These are phyloP conservation scores for Tyria jacobaeae DNA, from an alignment of 2,888 invertebrate species.

Conservation along the genomic window DNA sequence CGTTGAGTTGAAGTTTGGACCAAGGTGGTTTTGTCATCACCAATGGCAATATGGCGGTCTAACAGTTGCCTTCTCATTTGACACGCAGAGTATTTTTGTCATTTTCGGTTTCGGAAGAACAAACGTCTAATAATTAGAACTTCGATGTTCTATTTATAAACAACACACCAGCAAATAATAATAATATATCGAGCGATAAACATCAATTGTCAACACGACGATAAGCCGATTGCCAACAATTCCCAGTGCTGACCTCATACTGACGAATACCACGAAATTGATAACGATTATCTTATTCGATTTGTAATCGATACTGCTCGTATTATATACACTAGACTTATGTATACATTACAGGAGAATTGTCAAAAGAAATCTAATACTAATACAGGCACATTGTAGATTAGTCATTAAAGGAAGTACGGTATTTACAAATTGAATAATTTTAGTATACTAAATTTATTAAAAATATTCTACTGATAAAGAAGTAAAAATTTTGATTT, in stretches of 20 bases:
- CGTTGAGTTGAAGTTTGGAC: too few species aligned
- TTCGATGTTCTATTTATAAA: background rate
- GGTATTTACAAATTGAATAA: background rate
- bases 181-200: background rate
- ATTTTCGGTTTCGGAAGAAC: too few species aligned
- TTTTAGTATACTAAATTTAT: too few species aligned
- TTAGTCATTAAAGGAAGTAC: background rate
- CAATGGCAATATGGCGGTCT: too few species aligned
- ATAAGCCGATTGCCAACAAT: conserved; percentile 27
- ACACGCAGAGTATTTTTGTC: too few species aligned
- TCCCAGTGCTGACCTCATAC: conserved; percentile 29
- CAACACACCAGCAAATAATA: background rate
- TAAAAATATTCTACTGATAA: too few species aligned
- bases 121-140: too few species aligned
- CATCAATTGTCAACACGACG: conserved; percentile 17
- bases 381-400: background rate
- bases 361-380: conserved; percentile 1
- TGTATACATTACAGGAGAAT: conserved; percentile 4
- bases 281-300: conserved; percentile 43
- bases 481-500: too few species aligned
- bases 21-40: too few species aligned
- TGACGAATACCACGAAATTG: conserved; percentile 32
- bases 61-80: too few species aligned
- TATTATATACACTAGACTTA: conserved; percentile 20
- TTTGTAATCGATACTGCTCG: conserved; percentile 42